phyloP scores from a whole-genome alignment of 2,888 invertebrate species.

The Phengaris alcon region DNA sequence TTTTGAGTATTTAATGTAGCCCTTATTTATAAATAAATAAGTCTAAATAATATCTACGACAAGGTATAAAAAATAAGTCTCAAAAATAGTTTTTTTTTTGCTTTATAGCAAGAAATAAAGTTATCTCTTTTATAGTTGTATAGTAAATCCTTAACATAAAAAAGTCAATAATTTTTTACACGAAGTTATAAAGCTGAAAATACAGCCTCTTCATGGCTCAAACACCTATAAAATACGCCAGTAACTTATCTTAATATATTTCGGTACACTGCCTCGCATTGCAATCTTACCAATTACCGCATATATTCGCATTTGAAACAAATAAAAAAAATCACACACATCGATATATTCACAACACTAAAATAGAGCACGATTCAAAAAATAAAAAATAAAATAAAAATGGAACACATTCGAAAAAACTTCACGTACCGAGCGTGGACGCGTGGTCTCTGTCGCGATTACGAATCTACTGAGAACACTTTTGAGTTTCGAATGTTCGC shows the following conservation, averaged over 20 bases:
- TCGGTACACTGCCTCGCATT: conserved; percentile 36
- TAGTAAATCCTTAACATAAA: not conserved
- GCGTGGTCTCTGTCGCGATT: conserved; percentile 5
- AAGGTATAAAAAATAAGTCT: too few species aligned
- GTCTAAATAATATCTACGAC: too few species aligned
- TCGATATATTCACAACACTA: conserved; percentile 4
- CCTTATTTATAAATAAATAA: too few species aligned
- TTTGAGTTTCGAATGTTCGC: conserved; percentile 20
- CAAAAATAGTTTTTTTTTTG: too few species aligned
- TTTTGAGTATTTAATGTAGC: too few species aligned
- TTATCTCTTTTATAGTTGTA: not conserved
- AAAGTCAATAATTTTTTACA: not conserved
- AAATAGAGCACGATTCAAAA: not conserved
- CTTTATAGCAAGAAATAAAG: too few species aligned
- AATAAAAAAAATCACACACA: conserved; percentile 2
- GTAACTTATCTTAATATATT: conserved; percentile 34
- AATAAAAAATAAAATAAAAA: not conserved
- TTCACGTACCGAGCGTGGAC: conserved; percentile 16
- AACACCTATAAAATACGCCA: conserved; percentile 19
- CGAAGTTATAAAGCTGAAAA: conserved; percentile 13
- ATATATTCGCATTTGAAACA: conserved; percentile 6
- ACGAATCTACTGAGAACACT: conserved; percentile 14
- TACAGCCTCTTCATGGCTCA: not conserved
- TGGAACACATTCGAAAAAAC: conserved; percentile 13
- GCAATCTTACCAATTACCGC: not conserved